Base-by-base conservation (phyloP, 2,113 vertebrate species). In the Lipotes vexillifer region DNA sequence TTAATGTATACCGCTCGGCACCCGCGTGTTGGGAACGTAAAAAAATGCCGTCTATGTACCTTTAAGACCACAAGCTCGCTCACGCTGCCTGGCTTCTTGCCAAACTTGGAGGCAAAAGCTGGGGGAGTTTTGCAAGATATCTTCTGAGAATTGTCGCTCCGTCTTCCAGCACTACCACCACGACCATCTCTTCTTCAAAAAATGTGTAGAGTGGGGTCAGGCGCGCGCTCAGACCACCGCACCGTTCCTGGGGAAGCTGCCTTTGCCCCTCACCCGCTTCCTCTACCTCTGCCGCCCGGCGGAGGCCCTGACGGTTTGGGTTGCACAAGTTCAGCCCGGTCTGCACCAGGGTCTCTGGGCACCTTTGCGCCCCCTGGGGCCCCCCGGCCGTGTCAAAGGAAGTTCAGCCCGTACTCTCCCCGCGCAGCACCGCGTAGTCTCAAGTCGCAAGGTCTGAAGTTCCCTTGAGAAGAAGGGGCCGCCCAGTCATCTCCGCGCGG, bases 41-140 rank as follows among this genome's bases (percentile, higher is more conserved):
- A 93, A 86, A 96, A 92, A 90, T 29, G 93, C 82, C 6, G 88
- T 87, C 96, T 36, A 38, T 97, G 96, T 96, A 97, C 98, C 98
- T 98, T 98, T 98, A 98, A 98, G 96, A 91, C 93, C 81, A 63
- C 84, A 80, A 97, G 95, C 92, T 91, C 87, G 14, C 81, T 96
- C 81, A 63, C 36, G 80, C 90, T 88, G 81, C 88, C 95, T 96
- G 94, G 95, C 96, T 95, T 52, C 74, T 72, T 69, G 96, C 98
- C 97, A 97, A 96, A 89, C 66, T 68, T 71, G 75, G 88, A 97
- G 92, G 80, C 93, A 69, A 59, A 94, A 97, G 96, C 85, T 27
- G 77, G 91, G 96, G 96, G 92, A 80, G 94, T 93, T 96, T 97
- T 93, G 20, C 80, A 96, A 97, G 93, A 95, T 94, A 83, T 72